A percentile compares a stretch with the other conserved stretches of the same genome.
Conservation (phyloP, 2,113 vertebrate genomes). For the Laticauda laticaudata region DNA sequence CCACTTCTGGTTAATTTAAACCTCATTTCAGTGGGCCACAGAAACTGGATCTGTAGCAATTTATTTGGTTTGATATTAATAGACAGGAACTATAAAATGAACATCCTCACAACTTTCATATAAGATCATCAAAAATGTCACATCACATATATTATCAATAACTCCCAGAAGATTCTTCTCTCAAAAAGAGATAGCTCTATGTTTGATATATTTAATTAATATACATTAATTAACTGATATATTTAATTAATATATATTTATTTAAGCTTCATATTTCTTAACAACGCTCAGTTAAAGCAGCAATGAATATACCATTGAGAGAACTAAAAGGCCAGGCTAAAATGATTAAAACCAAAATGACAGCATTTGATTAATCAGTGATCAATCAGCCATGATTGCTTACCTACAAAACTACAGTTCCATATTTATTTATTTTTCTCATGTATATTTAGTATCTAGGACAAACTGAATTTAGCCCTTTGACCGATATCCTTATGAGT, state of each 20-base stretch:
- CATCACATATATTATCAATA: background rate
- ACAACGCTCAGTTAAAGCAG: background rate
- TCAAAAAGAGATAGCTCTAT: background rate
- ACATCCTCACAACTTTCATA: constrained; percentile 34
- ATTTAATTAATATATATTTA: background rate
- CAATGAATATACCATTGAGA: background rate
- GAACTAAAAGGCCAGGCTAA: background rate
- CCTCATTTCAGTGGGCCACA: constrained; percentile 45
- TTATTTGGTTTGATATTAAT: constrained; percentile 19
- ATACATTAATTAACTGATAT: background rate
- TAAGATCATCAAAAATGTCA: constrained; percentile 1
- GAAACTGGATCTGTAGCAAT: constrained; percentile 24
- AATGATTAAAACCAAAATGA: background rate
- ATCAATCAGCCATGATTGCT: background rate
- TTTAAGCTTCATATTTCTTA: background rate
- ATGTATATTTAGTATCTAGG: background rate
- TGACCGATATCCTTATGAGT: background rate
- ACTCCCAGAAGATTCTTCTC: background rate
- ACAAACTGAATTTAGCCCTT: background rate
- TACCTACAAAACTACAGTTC: background rate
- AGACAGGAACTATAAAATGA: background rate
- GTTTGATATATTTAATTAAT: background rate
- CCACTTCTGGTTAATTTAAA: constrained; percentile 51
- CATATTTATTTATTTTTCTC: background rate
- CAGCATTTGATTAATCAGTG: background rate